phyloP scores from a whole-genome alignment of 2,113 vertebrate genomes.

The Oncorhynchus nerka region DNA sequence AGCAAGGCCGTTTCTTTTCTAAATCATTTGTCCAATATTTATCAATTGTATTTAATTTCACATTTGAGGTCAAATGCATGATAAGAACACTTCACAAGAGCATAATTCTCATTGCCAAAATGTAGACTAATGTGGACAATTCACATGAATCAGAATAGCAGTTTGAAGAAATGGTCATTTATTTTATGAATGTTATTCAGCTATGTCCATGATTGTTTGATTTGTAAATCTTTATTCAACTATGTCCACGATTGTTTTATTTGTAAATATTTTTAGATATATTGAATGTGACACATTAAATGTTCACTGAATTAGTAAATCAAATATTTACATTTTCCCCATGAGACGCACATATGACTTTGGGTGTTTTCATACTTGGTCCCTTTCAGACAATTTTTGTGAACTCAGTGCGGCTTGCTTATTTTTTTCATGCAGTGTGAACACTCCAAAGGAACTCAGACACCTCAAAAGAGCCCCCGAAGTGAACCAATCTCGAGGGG shows the following conservation, averaged over 20 bases:
- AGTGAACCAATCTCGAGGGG: no score
- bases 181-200: conserved; percentile 52
- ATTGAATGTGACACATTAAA: conserved; percentile 60
- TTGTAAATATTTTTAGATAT: conserved; percentile 21
- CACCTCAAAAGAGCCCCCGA: no score
- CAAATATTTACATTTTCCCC: conserved; percentile 59
- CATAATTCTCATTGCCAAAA: not conserved
- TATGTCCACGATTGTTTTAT: conserved; percentile 50
- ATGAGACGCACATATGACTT: conserved; percentile 28
- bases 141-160: conserved; percentile 8
- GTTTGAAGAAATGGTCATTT: conserved; percentile 4
- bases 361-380: no score
- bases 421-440: no score
- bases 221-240: conserved; percentile 7
- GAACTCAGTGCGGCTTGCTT: no score
- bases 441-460: no score
- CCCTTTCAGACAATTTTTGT: no score
- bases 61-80: not conserved
- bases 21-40: not conserved
- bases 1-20: not conserved
- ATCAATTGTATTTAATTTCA: not conserved
- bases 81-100: not conserved
- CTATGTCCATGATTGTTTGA: conserved; percentile 49
- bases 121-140: not conserved
- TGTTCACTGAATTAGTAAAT: conserved; percentile 48